Base-by-base conservation (phyloP, 2,888 invertebrate genomes). In the Thecophora atra region DNA sequence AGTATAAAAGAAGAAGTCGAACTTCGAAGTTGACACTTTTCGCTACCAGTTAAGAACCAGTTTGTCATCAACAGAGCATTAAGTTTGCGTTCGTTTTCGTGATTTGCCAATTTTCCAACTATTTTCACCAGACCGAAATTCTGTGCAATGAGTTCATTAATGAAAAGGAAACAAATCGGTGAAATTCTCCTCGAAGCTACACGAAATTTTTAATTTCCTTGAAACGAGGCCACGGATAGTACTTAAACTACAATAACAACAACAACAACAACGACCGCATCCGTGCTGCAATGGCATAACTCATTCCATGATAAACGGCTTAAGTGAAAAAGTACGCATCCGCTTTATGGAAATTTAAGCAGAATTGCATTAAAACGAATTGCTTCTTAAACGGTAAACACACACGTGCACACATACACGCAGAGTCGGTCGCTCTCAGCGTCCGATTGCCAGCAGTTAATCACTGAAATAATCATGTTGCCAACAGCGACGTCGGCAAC, bases 151-250 rank as follows among this genome's bases (percentile, higher is more conserved):
- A n/a, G n/a, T 13, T n/a, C 56, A 56, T 54, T 56, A 28, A 11
- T 26, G 1, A 15, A 28, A 11, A 58, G 58, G 21, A 58, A 58
- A 58, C 28, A 58, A 58, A 28, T 54, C 24, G 13, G 8, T 24
- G 58, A 26, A 17, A 28, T n/a, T n/a, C 21, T 54, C 21, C 1
- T 19, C 21, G 21, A 58, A 13, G 26, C 26, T 58, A 24, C 58
- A 28, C 26, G 58, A 26, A 15, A 58, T 58, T 58, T 58, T 58
- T 28, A 58, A 28, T 58, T 58, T 28, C 58, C 28, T 28, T 28
- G 17, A 24, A 56, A 56, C 13, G 24, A 24, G 26, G 15, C 15
- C 17, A 11, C 58, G 8, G 13, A 21, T 7, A 58, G 1, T 15
- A 15, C 26, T 11, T 28, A 8, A 28, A 28, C 15, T 28, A 17